Evolutionary conservation across 2,113 vertebrate species (phyloP).

Genomic region (Danionella cerebrum): DNA sequence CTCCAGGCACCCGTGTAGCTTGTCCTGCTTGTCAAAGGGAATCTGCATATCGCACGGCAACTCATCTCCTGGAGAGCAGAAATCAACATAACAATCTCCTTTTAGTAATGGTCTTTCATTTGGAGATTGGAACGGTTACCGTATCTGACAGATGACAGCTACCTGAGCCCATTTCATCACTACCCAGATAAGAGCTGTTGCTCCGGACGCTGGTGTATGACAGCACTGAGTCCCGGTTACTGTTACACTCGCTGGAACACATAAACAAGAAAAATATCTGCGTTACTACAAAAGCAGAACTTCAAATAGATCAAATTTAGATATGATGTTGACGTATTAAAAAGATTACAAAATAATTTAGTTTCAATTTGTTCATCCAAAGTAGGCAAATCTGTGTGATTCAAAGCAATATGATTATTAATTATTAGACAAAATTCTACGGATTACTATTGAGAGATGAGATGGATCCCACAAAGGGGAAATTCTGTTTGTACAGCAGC

Average conservation of each 20-base stretch:
- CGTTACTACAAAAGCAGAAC: too few species aligned
- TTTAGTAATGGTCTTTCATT: not conserved
- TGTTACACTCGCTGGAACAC: conserved; percentile 86
- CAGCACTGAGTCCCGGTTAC: conserved; percentile 91
- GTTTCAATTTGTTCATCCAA: too few species aligned
- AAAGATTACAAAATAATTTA: too few species aligned
- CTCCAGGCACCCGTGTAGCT: conserved; percentile 92
- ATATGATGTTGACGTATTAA: too few species aligned
- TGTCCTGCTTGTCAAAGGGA: conserved; percentile 93
- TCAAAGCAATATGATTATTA: too few species aligned
- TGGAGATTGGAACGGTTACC: not conserved
- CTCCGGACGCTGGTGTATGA: conserved; percentile 95
- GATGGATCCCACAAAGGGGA: too few species aligned
- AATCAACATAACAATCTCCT: not conserved
- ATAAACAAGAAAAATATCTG: not conserved
- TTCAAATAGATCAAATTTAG: too few species aligned
- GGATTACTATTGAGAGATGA: too few species aligned
- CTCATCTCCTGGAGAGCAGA: conserved; percentile 75
- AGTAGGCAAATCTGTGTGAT: too few species aligned
- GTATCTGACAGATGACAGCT: conserved; percentile 35
- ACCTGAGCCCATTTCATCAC: conserved; percentile 98
- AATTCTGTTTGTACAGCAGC: too few species aligned
- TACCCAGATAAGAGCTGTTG: conserved; percentile 94
- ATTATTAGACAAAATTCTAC: too few species aligned
- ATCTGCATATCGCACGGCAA: conserved; percentile 96